Conservation (phyloP, 2,888 invertebrate species). For the Watsonalla binaria region DNA sequence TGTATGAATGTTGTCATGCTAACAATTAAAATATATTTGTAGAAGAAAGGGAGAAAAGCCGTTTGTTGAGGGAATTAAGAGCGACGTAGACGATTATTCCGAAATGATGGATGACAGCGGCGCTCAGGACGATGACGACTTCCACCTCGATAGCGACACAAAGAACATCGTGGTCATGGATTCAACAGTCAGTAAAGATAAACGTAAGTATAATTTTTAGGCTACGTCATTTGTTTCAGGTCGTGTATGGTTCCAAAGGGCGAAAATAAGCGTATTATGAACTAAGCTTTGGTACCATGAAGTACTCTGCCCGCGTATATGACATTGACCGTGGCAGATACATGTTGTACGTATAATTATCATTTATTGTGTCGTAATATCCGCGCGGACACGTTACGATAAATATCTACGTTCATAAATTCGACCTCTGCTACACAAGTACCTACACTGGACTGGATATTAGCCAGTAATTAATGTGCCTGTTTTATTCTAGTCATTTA, state of each 20-base stretch:
- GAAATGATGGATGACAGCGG: conserved; percentile 32
- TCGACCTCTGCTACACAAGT: no score
- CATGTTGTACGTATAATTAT: no score
- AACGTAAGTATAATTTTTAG: conserved; percentile 13
- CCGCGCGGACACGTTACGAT: no score
- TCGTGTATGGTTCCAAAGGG: no score
- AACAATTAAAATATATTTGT: not conserved
- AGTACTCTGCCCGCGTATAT: no score
- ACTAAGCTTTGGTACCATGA: not conserved
- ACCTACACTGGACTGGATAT: no score
- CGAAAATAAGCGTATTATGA: not conserved
- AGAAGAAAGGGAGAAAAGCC: conserved; percentile 4
- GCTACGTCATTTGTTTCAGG: no score
- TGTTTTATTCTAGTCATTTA: no score
- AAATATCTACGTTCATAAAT: no score
- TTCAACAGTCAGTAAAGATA: conserved; percentile 10
- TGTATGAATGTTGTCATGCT: not conserved
- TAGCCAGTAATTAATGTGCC: no score
- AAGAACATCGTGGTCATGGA: conserved; percentile 5
- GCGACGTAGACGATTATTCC: conserved; percentile 22
- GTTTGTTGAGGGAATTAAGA: conserved; percentile 6
- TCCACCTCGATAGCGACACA: conserved; percentile 10
- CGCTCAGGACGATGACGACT: conserved; percentile 33
- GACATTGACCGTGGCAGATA: no score
- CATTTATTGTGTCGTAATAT: no score